A percentile compares a stretch with the other conserved stretches of the same genome.
Evolutionary conservation across 1,140 invertebrate genomes (phyloP).

Genomic region (Holotrichia oblita): DNA sequence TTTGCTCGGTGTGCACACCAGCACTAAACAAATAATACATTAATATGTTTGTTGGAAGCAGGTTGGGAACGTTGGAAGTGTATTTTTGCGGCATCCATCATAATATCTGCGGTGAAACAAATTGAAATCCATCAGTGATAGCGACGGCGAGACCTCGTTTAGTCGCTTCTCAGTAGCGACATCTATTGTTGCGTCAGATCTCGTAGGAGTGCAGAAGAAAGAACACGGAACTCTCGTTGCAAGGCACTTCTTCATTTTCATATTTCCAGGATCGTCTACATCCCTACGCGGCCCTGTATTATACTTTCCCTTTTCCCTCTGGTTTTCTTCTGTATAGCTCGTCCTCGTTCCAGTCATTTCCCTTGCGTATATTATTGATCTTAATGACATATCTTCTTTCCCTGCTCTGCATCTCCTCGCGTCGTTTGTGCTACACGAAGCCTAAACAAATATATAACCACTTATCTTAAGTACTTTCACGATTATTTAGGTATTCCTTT

Average conservation of each 20-base stretch:
- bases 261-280: slow-evolving; percentile 52
- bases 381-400: slow-evolving; percentile 56
- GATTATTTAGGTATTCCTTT: slow-evolving; percentile 36
- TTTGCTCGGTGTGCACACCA: neutral
- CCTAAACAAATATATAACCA: slow-evolving; percentile 40
- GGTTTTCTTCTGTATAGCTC: slow-evolving; percentile 46
- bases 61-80: slow-evolving; percentile 20
- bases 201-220: slow-evolving; percentile 15
- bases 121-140: slow-evolving; percentile 59
- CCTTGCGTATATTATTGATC: slow-evolving; percentile 58
- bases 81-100: slow-evolving; percentile 33
- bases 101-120: slow-evolving; percentile 49
- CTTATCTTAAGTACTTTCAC: slow-evolving; percentile 39
- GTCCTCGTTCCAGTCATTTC: slow-evolving; percentile 46
- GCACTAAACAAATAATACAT: slow-evolving; percentile 35
- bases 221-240: slow-evolving; percentile 12
- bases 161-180: slow-evolving; percentile 42
- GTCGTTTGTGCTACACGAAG: slow-evolving; percentile 29
- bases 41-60: slow-evolving; percentile 28
- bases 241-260: slow-evolving; percentile 57
- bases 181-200: slow-evolving; percentile 55
- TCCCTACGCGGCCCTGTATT: slow-evolving; percentile 27
- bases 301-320: neutral
- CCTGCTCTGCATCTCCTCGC: slow-evolving; percentile 42
- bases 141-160: slow-evolving; percentile 49